A percentile compares a stretch with the other conserved stretches of the same genome.
These are phyloP conservation scores for Mus musculus DNA, from an alignment of 2,113 vertebrate genomes.

Conservation along the genomic window DNA sequence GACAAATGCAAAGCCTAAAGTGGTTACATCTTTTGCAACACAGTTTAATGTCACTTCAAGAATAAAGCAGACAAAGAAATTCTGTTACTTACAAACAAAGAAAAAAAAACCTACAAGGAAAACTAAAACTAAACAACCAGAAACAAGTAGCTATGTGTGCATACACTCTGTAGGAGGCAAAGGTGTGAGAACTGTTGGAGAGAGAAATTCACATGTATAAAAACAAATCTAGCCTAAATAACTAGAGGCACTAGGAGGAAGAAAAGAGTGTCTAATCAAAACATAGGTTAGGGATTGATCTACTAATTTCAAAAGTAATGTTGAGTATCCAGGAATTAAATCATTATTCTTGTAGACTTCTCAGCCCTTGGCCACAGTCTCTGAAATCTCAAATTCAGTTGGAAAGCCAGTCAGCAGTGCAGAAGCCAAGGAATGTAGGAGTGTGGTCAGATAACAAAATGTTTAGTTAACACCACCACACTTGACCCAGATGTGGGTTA, in stretches of 20 bases:
- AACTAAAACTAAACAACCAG: constrained; percentile 12
- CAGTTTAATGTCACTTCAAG: background rate
- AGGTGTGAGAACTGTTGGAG: constrained; percentile 5
- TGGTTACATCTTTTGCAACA: background rate
- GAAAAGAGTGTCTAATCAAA: constrained; percentile 11
- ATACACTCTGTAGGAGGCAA: constrained; percentile 22
- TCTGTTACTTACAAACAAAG: constrained; percentile 29
- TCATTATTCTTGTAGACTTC: background rate
- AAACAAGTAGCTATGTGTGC: constrained; percentile 10
- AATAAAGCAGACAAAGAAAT: constrained; percentile 26
- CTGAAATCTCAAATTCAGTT: background rate
- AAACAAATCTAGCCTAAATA: constrained; percentile 26
- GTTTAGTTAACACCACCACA: background rate
- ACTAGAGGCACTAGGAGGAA: background rate
- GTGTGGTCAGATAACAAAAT: background rate
- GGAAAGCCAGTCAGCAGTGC: background rate
- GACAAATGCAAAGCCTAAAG: background rate
- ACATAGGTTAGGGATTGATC: constrained; percentile 5
- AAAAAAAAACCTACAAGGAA: constrained; percentile 29
- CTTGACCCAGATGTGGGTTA: background rate
- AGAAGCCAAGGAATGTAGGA: background rate
- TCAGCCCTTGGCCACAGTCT: background rate
- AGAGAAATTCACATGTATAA: constrained; percentile 41
- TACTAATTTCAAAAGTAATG: constrained; percentile 45
- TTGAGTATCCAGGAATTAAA: background rate